Evolutionary conservation across 64 coral and sea anemone species (phyloP), one percentile per base, ranked within the genome.

Genomic region (Platygyra sinensis): DNA sequence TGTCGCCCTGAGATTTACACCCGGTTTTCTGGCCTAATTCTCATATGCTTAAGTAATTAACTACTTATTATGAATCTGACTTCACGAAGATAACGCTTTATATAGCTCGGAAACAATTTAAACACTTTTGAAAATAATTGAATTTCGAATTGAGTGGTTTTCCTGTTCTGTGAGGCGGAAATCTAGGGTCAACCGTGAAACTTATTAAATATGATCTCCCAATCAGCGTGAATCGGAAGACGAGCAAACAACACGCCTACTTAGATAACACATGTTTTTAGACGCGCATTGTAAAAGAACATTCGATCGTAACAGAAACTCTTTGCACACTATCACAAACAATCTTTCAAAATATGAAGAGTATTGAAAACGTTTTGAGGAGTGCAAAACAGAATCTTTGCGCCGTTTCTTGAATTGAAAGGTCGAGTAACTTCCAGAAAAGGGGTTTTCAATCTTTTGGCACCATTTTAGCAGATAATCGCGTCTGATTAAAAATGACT

Each of bases 381-480:
- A 1, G 20, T 16, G 59, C 76, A 28, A 55, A 54, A 57, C n/a
- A 55, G 22, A n/a, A 25, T 6, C 9, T 22, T 27, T 46, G 24
- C 6, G 22, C n/a, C n/a, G 65, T 24, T 69, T 16, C 76, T 79
- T 27, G 17, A 79, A 79, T 57, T 79, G 30, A 55, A 55, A 9
- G 24, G 76, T 57, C 59, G 76, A 79, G 49, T 79, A 54, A 22
- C 24, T 57, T 28, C 76, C 4, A 14, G 50, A 79, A 79, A n/a
- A 79, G 50, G 11, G 2, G 55, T 55, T 79, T 10, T 28, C 4
- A 29, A 79, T 79, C 76, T 55, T 79, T 79, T 54, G 46, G 9
- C 51, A 30, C 76, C 76, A 57, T 79, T 79, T 79, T 79, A 79
- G 20, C 20, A 54, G 10, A 29, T 79, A 79, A 54, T 79, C 28